Evolutionary conservation across 2,113 vertebrate species (phyloP).

Genomic region (Ia io): DNA sequence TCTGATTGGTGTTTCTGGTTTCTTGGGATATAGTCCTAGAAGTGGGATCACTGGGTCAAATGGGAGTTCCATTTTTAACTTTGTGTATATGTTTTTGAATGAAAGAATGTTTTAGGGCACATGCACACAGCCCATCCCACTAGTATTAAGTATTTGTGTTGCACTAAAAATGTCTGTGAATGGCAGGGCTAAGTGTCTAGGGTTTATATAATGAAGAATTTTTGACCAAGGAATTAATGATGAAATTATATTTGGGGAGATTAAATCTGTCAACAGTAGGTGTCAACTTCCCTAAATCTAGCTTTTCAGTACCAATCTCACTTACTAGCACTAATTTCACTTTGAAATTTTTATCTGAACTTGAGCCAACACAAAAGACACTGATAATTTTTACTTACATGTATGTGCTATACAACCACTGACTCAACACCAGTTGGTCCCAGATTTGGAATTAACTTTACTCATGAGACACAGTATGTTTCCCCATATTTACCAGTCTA

Average conservation of each 20-base stretch:
- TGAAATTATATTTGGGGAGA: neutral
- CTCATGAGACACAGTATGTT: neutral
- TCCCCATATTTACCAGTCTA: neutral
- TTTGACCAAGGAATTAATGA: neutral
- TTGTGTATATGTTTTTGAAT: neutral
- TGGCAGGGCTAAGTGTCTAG: neutral
- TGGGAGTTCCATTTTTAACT: too few species aligned
- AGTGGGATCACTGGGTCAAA: too few species aligned
- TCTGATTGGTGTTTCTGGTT: too few species aligned
- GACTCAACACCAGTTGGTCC: neutral
- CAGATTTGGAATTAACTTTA: neutral
- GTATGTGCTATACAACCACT: neutral
- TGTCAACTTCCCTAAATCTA: neutral
- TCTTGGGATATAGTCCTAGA: too few species aligned
- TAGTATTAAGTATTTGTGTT: neutral
- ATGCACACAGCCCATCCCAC: neutral
- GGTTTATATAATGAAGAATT: neutral
- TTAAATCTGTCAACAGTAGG: neutral
- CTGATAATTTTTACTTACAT: neutral
- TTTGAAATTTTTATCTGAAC: constrained; percentile 21
- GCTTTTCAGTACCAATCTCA: constrained; percentile 1
- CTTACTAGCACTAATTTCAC: neutral
- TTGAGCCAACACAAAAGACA: neutral
- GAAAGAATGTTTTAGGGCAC: neutral
- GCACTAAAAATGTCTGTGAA: neutral